phyloP scores from a whole-genome alignment of 2,888 invertebrate species.

The Leptopterna dolabrata region DNA sequence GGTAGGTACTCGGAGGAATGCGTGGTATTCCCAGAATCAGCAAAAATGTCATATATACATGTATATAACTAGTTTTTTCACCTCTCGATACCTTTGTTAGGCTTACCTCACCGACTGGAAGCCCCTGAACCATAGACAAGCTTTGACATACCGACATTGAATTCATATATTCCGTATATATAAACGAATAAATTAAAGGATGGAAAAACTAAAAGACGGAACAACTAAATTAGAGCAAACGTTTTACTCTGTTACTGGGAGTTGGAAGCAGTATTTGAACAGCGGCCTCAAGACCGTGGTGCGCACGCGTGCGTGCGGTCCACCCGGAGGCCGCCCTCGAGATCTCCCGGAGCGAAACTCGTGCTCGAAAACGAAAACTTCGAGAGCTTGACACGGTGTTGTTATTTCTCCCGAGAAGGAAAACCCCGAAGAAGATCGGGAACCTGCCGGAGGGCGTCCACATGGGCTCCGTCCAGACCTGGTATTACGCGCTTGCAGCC shows the following conservation, averaged over 20 bases:
- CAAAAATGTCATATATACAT: too few relatives aligned
- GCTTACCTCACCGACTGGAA: too few relatives aligned
- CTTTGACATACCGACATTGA: too few relatives aligned
- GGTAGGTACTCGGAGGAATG: too few relatives aligned
- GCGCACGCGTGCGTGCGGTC: slow-evolving; percentile 28
- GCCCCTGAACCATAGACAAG: too few relatives aligned
- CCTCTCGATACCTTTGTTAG: too few relatives aligned
- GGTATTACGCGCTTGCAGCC: slow-evolving; percentile 48
- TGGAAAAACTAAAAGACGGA: too few relatives aligned
- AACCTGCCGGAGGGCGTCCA: not conserved
- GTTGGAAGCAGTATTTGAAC: slow-evolving; percentile 3
- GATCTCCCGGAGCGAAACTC: slow-evolving; percentile 33
- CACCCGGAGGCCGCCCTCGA: not conserved
- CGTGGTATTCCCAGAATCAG: too few relatives aligned
- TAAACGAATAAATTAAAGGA: too few relatives aligned
- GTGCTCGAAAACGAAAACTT: slow-evolving; percentile 39
- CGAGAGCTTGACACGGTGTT: slow-evolving; percentile 36
- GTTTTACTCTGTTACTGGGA: not conserved
- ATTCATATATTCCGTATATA: too few relatives aligned
- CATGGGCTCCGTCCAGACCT: slow-evolving; percentile 13
- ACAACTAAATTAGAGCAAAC: not conserved
- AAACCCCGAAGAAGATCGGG: not conserved
- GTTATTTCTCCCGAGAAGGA: not conserved
- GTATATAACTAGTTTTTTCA: too few relatives aligned
- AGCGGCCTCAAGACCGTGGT: slow-evolving; percentile 5